These are phyloP conservation scores for Gnatocerus cornutus DNA, from an alignment of 2,888 invertebrate genomes.

Conservation along the genomic window DNA sequence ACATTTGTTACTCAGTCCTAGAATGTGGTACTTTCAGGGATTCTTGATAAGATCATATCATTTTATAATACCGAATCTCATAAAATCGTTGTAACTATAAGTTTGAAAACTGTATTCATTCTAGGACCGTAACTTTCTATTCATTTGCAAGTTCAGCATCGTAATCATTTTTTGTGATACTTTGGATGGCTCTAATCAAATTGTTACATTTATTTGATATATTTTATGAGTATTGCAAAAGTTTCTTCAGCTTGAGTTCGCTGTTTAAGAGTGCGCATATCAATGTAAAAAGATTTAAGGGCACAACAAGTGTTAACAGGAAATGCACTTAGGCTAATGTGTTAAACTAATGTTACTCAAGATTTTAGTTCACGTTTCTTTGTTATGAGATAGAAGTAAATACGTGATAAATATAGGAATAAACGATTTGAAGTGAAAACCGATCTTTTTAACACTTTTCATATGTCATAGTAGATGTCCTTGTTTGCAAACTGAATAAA, in stretches of 20 bases:
- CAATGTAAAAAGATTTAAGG: conserved; percentile 38
- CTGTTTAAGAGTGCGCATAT: conserved; percentile 35
- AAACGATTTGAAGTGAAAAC: too few relatives aligned
- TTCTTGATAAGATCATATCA: conserved; percentile 13
- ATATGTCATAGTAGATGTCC: too few relatives aligned
- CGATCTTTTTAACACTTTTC: too few relatives aligned
- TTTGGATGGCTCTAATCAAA: conserved; percentile 30
- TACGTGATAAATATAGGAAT: too few relatives aligned
- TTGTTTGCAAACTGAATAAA: too few relatives aligned
- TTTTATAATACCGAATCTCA: conserved; percentile 10
- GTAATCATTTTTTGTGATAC: conserved; percentile 26
- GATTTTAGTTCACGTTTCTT: conserved; percentile 6
- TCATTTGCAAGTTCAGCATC: conserved; percentile 19
- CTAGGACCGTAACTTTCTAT: conserved; percentile 38
- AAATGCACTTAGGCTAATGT: conserved; percentile 41
- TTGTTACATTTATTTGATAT: conserved; percentile 22
- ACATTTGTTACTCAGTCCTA: conserved; percentile 43
- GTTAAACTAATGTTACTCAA: conserved; percentile 31
- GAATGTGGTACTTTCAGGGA: conserved; percentile 41
- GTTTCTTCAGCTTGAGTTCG: conserved; percentile 28
- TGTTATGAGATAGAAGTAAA: conserved; percentile 10
- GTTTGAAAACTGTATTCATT: conserved; percentile 15
- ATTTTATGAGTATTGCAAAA: conserved; percentile 12
- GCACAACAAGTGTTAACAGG: conserved; percentile 37
- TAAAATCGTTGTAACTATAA: conserved; percentile 8